A percentile compares a stretch with the other conserved stretches of the same genome.
These are phyloP conservation scores for Phaenicophaeus curvirostris DNA, from an alignment of 2,797 vertebrate genomes.

Conservation along the genomic window DNA sequence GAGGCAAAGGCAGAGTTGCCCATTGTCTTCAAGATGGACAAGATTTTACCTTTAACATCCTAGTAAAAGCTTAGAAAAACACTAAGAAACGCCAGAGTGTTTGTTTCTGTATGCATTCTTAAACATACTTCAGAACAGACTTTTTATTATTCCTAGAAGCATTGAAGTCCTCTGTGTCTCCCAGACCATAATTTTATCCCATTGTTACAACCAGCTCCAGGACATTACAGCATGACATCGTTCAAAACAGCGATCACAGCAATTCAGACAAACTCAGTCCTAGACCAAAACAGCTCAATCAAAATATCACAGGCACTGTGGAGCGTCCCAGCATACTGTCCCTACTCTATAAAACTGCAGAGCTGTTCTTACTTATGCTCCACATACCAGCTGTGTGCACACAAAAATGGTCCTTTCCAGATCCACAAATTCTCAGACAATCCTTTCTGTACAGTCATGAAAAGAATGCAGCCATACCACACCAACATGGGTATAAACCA, in stretches of 20 bases:
- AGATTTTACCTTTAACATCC: not conserved
- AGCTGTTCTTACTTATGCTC: not conserved
- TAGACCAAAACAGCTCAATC: not conserved
- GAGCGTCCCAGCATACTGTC: not conserved
- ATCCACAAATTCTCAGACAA: not conserved
- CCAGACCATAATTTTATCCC: not conserved
- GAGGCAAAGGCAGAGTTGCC: not conserved
- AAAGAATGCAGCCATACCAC: not conserved
- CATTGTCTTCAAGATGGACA: not conserved
- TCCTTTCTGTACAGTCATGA: not conserved
- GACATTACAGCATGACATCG: not conserved
- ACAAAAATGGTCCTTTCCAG: not conserved
- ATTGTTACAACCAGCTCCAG: not conserved
- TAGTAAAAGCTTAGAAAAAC: not conserved
- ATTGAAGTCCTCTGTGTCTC: not conserved
- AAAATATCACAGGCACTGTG: not conserved
- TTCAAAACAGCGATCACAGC: not conserved
- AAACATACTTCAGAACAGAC: not conserved
- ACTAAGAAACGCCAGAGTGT: not conserved
- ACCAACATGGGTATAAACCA: not conserved
- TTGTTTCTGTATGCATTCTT: not conserved
- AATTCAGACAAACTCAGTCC: not conserved
- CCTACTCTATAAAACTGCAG: not conserved
- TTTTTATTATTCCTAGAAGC: not conserved
- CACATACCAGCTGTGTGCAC: not conserved